phyloP scores from a whole-genome alignment of 2,888 invertebrate genomes.

The Drosophila paramelanica region DNA sequence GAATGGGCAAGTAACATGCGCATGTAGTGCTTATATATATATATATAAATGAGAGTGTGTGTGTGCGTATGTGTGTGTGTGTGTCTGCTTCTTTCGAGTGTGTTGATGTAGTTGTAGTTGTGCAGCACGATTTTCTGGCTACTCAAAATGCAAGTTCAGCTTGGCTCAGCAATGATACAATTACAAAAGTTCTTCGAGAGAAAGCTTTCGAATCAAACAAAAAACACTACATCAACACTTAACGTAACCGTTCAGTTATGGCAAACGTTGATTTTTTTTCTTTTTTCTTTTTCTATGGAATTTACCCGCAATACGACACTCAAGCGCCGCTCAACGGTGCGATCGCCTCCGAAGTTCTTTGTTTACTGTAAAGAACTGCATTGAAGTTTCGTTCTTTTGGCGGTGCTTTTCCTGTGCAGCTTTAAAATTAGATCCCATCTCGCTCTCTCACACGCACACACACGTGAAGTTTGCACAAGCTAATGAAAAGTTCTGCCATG shows the following conservation, averaged over 20 bases:
- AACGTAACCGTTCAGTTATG: constrained; percentile 9
- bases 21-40: constrained; percentile 2
- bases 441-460: constrained; percentile 44
- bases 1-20: constrained; percentile 16
- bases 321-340: constrained; percentile 51
- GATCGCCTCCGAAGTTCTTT: constrained; percentile 82
- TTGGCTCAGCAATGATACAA: constrained; percentile 35
- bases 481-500: constrained; percentile 45
- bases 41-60: background rate
- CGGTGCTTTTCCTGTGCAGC: constrained; percentile 55
- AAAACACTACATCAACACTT: background rate
- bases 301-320: constrained; percentile 15
- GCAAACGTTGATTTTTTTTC: background rate
- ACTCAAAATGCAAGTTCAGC: constrained; percentile 50
- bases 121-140: constrained; percentile 28
- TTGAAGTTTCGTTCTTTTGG: constrained; percentile 64
- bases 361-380: constrained; percentile 79
- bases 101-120: no score
- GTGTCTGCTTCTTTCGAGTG: background rate
- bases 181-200: constrained; percentile 24
- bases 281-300: background rate
- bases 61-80: background rate
- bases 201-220: constrained; percentile 41
- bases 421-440: constrained; percentile 70
- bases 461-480: constrained; percentile 38